Evolutionary conservation across 1,140 invertebrate species (phyloP), one percentile per base, ranked within the genome.

Genomic region (Pachypeltis micranthus): DNA sequence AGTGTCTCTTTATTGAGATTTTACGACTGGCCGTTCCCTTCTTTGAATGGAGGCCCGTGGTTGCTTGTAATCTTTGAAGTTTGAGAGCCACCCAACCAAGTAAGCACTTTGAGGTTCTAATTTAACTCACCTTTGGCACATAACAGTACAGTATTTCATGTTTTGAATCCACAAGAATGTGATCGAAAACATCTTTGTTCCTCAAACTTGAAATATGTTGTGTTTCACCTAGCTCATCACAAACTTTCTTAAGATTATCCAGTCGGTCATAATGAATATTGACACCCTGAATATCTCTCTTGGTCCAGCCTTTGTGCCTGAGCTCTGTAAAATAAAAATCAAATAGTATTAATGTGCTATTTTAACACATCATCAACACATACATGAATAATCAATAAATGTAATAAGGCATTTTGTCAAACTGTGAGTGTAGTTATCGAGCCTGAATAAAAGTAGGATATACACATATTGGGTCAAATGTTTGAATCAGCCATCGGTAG

Each of bases 91-190:
- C 14, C 23, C 4, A 39, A 10, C 47, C 7, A 12, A 4, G 21
- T 23, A 21, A 54, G 7, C 47, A 7, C 21, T 7, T 23, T n/a
- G 12, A 7, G 7, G 21, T 54, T 54, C 12, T 7, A 54, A 54
- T n/a, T 12, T 54, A 66, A 67, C 74, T 77, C 78, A 90, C 88
- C 82, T 95, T 95, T 60, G 93, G 91, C 57, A 95, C 90, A 75
- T 93, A 93, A 73, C 93, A 95, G 72, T 94, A 95, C 0, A 95
- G 76, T 1, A 93, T 74, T 70, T 88, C 85, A 69, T 91, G 85
- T 57, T 83, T 79, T 68, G 87, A 85, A 71, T 93, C 87, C 19
- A 92, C 83, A 62, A 92, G 76, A 72, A 92, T 81, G 72, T 91
- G 88, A 68, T 83, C 80, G 67, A 87, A 62, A 25, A 71, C 61